Evolutionary conservation across 2,797 vertebrate species (phyloP).

Genomic region (Acipenser oxyrinchus): DNA sequence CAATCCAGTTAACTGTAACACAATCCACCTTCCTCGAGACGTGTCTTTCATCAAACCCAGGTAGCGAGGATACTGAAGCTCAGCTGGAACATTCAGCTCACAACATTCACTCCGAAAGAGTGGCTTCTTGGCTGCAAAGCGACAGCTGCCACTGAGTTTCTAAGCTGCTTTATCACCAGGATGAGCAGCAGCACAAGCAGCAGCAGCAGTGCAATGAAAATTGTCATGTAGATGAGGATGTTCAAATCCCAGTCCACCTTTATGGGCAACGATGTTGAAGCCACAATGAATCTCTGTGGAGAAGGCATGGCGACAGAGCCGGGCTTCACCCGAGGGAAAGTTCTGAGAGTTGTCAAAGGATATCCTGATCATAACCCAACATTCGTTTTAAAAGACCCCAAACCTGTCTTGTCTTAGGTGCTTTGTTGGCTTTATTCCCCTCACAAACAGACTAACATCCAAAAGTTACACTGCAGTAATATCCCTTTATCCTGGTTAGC

Average conservation of each 20-base stretch:
- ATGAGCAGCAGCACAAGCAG: constrained; percentile 73
- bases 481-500: constrained; percentile 6
- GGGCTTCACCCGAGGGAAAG: constrained; percentile 10
- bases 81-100: not conserved
- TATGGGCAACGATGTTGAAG: constrained; percentile 63
- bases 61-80: not conserved
- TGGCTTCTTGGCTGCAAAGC: constrained; percentile 64
- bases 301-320: constrained; percentile 49
- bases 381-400: not conserved
- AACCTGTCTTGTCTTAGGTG: not conserved
- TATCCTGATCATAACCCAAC: not conserved
- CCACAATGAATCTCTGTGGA: constrained; percentile 57
- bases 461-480: not conserved
- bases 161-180: constrained; percentile 78
- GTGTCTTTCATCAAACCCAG: too few relatives aligned
- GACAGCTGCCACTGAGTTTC: constrained; percentile 62
- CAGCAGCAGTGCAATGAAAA: constrained; percentile 62
- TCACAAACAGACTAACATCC: not conserved
- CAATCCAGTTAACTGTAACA: not conserved
- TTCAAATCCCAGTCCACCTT: constrained; percentile 76
- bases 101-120: constrained; percentile 8
- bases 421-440: not conserved
- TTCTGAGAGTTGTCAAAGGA: constrained; percentile 21
- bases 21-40: too few relatives aligned
- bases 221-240: constrained; percentile 73